A percentile compares a stretch with the other conserved stretches of the same genome.
Conservation (phyloP, 2,888 invertebrate genomes). For the Amaurobius ferox region DNA sequence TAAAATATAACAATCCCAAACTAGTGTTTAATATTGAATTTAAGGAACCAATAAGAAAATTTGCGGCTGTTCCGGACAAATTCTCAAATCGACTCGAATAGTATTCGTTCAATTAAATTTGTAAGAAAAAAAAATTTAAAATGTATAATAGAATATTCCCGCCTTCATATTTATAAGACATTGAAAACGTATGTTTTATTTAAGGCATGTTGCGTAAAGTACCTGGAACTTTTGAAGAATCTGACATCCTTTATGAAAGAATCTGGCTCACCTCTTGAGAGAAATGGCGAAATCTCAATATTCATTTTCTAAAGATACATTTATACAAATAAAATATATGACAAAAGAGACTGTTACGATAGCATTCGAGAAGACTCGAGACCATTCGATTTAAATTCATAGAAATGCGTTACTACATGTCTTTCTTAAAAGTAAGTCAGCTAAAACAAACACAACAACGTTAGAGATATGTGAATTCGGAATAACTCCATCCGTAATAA, state of each 20-base stretch:
- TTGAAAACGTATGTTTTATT: no score
- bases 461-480: constrained; percentile 45
- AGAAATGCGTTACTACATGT: background rate
- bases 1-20: no score
- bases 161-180: background rate
- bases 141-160: no score
- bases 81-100: no score
- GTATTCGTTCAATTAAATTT: no score
- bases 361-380: background rate
- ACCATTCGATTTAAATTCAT: constrained; percentile 28
- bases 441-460: constrained; percentile 19
- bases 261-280: background rate
- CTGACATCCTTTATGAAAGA: no score
- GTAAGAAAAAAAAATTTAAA: no score
- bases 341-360: background rate
- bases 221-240: no score
- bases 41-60: no score
- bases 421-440: background rate
- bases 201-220: no score
- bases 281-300: background rate
- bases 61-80: no score
- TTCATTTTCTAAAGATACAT: background rate
- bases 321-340: background rate
- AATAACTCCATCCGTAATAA: constrained; percentile 38
- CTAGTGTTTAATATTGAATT: no score